Evolutionary conservation across 64 coral and sea anemone genomes (phyloP).

Genomic region (Montipora capricornis): DNA sequence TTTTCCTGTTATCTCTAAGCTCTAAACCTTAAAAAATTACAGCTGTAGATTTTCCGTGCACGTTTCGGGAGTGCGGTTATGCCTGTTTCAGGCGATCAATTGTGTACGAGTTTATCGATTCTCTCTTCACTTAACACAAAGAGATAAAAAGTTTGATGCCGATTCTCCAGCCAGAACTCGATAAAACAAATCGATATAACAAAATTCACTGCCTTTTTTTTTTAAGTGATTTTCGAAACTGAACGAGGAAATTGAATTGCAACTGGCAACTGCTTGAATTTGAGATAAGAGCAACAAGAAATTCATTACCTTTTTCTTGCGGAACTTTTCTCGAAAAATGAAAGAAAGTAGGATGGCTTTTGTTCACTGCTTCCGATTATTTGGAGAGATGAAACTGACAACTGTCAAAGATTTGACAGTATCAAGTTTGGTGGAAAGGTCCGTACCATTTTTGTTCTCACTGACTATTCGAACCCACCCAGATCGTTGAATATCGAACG

Average conservation of each 20-base stretch:
- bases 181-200: neutral
- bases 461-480: no score
- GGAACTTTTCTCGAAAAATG: neutral
- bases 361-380: neutral
- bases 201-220: neutral
- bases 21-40: neutral
- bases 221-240: neutral
- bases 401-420: neutral
- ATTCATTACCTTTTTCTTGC: neutral
- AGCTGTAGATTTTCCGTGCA: neutral
- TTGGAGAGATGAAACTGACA: neutral
- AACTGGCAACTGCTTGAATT: neutral
- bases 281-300: neutral
- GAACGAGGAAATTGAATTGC: constrained; percentile 9
- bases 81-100: neutral
- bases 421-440: neutral
- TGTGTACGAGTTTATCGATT: neutral
- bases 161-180: neutral
- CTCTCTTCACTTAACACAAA: neutral
- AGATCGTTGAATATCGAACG: no score
- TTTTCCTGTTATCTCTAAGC: constrained; percentile 20
- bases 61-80: neutral
- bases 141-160: neutral
- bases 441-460: neutral
- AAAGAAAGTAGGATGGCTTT: neutral